These are phyloP conservation scores for Parazoanthus atlanticus DNA, from an alignment of 92 coral and sea anemone species.

Conservation along the genomic window DNA sequence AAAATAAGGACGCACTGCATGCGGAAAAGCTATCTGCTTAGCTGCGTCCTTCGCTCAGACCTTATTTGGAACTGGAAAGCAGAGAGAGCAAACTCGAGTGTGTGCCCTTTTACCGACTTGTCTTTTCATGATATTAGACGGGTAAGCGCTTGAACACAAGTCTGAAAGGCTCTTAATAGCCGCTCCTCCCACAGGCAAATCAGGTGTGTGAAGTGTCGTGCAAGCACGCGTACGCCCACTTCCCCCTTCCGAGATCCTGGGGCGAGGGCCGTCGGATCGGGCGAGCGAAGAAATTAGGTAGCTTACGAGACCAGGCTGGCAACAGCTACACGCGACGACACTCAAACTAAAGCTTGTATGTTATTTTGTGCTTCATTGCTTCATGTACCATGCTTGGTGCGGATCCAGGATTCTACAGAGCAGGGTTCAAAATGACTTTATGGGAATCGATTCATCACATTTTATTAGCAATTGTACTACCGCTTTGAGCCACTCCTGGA, in stretches of 20 bases:
- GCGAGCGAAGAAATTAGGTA: not conserved
- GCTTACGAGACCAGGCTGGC: too few species aligned
- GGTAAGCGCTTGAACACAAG: slow-evolving; percentile 9
- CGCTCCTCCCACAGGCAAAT: not conserved
- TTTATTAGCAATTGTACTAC: too few species aligned
- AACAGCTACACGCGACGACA: too few species aligned
- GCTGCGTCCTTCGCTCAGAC: not conserved
- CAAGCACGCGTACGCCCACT: not conserved
- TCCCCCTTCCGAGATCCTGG: not conserved
- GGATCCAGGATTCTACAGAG: too few species aligned
- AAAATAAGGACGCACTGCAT: not conserved
- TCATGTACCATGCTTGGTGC: too few species aligned
- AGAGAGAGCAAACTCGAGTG: not conserved
- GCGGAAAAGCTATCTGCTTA: not conserved
- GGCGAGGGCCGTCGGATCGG: not conserved
- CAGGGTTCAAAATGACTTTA: too few species aligned
- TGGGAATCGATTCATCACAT: too few species aligned
- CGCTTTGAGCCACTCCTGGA: too few species aligned
- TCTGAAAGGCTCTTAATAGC: slow-evolving; percentile 4
- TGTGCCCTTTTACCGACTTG: not conserved
- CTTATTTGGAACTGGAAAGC: not conserved
- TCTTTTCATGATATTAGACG: not conserved
- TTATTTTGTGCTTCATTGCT: too few species aligned
- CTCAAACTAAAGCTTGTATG: too few species aligned
- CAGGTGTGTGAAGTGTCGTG: not conserved